These are phyloP conservation scores for Chrysomallon squamiferum DNA, from an alignment of 1,140 invertebrate species.

Conservation along the genomic window DNA sequence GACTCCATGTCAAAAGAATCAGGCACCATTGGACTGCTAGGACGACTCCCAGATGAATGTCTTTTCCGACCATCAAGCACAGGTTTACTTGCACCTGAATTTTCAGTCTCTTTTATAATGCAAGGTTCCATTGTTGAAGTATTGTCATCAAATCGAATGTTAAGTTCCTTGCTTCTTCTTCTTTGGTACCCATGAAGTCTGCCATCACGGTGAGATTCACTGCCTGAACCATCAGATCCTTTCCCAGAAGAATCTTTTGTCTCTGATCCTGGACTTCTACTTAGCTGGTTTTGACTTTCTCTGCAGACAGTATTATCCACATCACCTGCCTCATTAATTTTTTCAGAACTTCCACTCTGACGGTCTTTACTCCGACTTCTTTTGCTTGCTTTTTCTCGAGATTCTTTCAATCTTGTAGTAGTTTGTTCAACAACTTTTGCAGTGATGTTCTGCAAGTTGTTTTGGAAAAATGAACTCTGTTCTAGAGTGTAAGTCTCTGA, in stretches of 20 bases:
- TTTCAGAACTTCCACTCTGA: not conserved
- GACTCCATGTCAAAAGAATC: slow-evolving; percentile 9
- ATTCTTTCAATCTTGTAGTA: slow-evolving; percentile 7
- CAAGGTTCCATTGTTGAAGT: slow-evolving; percentile 6
- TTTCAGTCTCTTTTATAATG: slow-evolving; percentile 11
- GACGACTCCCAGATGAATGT: slow-evolving; percentile 38
- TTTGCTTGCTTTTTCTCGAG: slow-evolving; percentile 2
- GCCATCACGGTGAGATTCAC: slow-evolving; percentile 1
- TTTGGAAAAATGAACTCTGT: slow-evolving; percentile 26
- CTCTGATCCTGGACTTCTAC: not conserved
- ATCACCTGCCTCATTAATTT: not conserved
- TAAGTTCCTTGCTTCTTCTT: slow-evolving; percentile 31
- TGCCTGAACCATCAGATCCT: not conserved
- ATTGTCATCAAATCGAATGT: slow-evolving; percentile 12
- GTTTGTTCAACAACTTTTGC: slow-evolving; percentile 3
- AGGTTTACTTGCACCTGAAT: slow-evolving; percentile 17
- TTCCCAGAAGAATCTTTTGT: not conserved
- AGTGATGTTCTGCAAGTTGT: slow-evolving; percentile 20
- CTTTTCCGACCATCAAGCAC: slow-evolving; percentile 40
- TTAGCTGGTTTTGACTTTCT: not conserved
- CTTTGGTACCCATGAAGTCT: slow-evolving; percentile 24
- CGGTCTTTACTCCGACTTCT: slow-evolving; percentile 21
- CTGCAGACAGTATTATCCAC: not conserved
- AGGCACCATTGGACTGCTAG: slow-evolving; percentile 33
- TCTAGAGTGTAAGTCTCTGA: slow-evolving; percentile 47